phyloP scores from a whole-genome alignment of 2,113 vertebrate genomes.

The Rallus limicola region DNA sequence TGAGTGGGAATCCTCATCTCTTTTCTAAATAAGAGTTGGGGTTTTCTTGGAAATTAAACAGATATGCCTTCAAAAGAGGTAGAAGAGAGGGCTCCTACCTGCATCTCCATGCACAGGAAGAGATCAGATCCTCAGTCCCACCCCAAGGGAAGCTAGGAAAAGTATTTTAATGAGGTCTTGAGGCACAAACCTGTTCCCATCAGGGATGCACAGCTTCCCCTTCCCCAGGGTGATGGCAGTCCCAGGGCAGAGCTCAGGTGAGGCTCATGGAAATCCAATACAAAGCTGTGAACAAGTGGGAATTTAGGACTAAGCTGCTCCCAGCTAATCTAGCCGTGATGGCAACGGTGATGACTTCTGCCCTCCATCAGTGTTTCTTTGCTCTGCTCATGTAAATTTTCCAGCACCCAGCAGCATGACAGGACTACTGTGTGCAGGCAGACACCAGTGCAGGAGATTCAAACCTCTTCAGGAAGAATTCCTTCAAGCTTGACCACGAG shows the following conservation, averaged over 20 bases:
- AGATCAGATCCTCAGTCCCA: neutral
- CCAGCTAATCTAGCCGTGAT: accelerated
- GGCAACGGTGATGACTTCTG: neutral
- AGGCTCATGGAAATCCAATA: accelerated
- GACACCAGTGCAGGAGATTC: neutral
- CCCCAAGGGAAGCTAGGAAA: too few relatives aligned
- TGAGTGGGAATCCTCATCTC: neutral
- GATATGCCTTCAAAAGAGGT: neutral
- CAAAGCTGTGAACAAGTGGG: neutral
- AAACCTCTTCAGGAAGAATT: neutral
- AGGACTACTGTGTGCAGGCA: neutral
- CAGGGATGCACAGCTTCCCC: neutral
- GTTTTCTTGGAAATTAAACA: neutral
- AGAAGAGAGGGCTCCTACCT: neutral
- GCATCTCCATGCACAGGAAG: neutral
- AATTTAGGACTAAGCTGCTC: accelerated
- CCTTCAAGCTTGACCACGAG: neutral
- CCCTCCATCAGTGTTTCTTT: neutral
- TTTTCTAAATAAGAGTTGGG: neutral
- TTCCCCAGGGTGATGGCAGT: neutral
- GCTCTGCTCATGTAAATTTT: accelerated
- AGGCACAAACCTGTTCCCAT: neutral
- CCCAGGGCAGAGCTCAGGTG: neutral
- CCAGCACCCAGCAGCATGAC: neutral
- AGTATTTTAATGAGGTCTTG: neutral